Percentiles rank a stretch among this genome's conserved stretches.
Conservation (phyloP, 2,797 vertebrate genomes). For the Mergus octosetaceus region DNA sequence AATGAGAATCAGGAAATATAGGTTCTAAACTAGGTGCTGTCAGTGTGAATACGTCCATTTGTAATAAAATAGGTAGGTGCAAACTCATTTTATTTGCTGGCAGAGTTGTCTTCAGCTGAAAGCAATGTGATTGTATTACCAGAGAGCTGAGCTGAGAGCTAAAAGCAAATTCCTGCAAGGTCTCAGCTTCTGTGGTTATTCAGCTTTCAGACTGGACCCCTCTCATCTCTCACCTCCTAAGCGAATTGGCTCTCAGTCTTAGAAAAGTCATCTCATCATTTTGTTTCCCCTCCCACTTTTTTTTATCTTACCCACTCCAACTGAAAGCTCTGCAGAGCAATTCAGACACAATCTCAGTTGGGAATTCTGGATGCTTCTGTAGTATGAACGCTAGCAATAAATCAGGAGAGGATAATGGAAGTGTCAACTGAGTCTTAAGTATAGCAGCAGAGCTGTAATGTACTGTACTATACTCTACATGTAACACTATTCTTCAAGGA, state of each 20-base stretch:
- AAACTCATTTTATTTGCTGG: background rate
- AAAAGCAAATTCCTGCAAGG: background rate
- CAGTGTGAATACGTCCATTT: background rate
- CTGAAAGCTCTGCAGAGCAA: slow-evolving; percentile 33
- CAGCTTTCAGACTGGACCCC: background rate
- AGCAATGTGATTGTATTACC: background rate
- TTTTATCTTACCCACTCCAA: background rate
- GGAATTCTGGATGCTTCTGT: slow-evolving; percentile 53
- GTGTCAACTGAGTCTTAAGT: slow-evolving; percentile 31
- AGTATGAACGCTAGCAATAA: slow-evolving; percentile 50
- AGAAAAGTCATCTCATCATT: background rate
- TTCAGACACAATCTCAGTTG: background rate
- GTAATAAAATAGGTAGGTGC: background rate
- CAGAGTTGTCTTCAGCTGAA: background rate
- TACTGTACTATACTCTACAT: slow-evolving; percentile 2
- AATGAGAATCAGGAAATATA: background rate
- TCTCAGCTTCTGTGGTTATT: background rate
- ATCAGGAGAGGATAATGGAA: slow-evolving; percentile 61
- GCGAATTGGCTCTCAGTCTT: background rate
- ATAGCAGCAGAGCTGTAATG: slow-evolving; percentile 45
- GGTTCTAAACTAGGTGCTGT: background rate
- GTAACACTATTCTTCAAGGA: slow-evolving; percentile 31
- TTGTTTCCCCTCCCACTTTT: background rate
- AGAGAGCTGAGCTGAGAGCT: background rate
- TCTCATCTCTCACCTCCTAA: background rate